Evolutionary conservation across 2,113 vertebrate genomes (phyloP).

Genomic region (Pituophis catenifer): DNA sequence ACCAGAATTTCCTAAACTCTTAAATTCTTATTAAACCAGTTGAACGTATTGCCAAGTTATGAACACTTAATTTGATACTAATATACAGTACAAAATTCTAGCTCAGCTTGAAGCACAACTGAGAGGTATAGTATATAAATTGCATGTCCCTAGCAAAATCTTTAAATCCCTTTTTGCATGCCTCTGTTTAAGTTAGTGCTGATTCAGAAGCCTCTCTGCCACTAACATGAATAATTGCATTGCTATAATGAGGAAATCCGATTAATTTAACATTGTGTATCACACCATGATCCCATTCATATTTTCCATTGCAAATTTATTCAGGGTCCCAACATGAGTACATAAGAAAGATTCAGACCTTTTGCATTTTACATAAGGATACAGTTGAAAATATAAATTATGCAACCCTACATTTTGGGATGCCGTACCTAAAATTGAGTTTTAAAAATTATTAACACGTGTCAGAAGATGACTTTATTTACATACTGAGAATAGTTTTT

Average conservation of each 20-base stretch:
- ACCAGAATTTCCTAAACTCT: background rate
- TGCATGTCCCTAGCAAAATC: background rate
- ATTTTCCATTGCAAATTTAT: background rate
- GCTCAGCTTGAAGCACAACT: conserved; percentile 10
- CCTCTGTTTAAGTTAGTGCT: background rate
- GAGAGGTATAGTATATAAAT: background rate
- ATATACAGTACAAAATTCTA: background rate
- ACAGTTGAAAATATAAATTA: background rate
- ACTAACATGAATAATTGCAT: background rate
- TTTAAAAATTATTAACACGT: background rate
- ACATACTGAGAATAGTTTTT: background rate
- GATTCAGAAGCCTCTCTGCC: background rate
- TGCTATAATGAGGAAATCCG: background rate
- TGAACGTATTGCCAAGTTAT: background rate
- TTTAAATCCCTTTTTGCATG: background rate
- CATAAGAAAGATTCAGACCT: background rate
- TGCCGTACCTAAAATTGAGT: background rate
- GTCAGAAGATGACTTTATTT: background rate
- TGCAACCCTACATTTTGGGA: background rate
- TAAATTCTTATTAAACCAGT: background rate
- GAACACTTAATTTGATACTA: background rate
- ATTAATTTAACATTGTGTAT: background rate
- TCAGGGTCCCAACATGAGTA: background rate
- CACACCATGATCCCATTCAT: background rate
- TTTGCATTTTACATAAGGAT: background rate